Evolutionary conservation across 2,888 invertebrate species (phyloP).

Genomic region (Campoplex nolae): DNA sequence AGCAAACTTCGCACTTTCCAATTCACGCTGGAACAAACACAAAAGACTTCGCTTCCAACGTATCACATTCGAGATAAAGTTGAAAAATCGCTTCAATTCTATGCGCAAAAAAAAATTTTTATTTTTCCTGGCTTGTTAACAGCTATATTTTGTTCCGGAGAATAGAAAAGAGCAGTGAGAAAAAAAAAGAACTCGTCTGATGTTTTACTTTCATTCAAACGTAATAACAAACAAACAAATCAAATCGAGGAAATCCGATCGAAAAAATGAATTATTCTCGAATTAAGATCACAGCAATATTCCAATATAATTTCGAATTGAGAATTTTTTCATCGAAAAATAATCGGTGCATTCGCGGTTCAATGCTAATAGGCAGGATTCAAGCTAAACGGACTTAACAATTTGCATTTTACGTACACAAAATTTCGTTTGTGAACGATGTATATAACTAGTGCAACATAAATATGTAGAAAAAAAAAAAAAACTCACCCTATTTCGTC

Average conservation of each 20-base stretch:
- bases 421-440: neutral
- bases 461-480: neutral
- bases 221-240: neutral
- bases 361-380: neutral
- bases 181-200: neutral
- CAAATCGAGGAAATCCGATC: neutral
- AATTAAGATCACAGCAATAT: neutral
- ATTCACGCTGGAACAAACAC: neutral
- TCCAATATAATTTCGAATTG: neutral
- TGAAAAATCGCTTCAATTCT: constrained; percentile 6
- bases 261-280: neutral
- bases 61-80: neutral
- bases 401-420: neutral
- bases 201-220: neutral
- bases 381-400: neutral
- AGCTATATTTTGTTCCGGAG: neutral
- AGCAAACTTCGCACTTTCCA: constrained; percentile 31
- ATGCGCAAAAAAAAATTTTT: neutral
- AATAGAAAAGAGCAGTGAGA: neutral
- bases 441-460: neutral
- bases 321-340: neutral
- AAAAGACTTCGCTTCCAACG: neutral
- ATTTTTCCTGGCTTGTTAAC: neutral
- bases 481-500: neutral
- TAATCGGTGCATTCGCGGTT: neutral